Percentiles rank a stretch among this genome's conserved stretches.
Evolutionary conservation across 2,797 vertebrate genomes (phyloP).

Genomic region (Tolypeutes matacus): DNA sequence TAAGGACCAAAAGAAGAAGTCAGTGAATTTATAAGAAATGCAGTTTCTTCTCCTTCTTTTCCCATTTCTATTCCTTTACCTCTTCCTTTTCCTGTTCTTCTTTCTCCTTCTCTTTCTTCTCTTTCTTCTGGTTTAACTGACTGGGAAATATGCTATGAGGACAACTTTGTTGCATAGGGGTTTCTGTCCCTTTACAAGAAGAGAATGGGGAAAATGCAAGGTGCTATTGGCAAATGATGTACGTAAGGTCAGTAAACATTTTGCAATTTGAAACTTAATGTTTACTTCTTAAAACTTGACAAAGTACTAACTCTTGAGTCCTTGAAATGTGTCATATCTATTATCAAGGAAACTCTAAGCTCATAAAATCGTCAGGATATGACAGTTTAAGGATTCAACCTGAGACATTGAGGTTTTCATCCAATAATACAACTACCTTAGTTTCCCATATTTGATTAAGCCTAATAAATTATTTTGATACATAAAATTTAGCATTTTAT

Average conservation of each 20-base stretch:
- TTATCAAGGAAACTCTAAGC: background rate
- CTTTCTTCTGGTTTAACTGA: background rate
- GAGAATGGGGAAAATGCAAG: background rate
- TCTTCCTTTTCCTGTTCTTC: background rate
- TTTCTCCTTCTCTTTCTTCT: background rate
- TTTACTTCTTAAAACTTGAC: background rate
- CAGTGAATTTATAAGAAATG: background rate
- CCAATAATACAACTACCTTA: background rate
- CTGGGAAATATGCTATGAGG: background rate
- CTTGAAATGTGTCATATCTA: background rate
- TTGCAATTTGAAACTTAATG: background rate
- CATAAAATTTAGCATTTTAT: background rate
- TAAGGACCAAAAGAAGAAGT: background rate
- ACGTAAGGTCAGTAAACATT: background rate
- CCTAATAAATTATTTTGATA: background rate
- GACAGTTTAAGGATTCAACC: background rate
- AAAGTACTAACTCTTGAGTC: background rate
- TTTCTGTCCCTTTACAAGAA: background rate
- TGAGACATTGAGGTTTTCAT: background rate
- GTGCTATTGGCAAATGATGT: background rate
- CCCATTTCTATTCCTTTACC: too few species aligned
- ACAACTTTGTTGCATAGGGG: background rate
- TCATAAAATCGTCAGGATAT: background rate
- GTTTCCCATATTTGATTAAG: background rate
- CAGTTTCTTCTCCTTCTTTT: background rate